Base-by-base conservation (phyloP, 1,140 invertebrate species). In the Druon quercuslanigerum region DNA sequence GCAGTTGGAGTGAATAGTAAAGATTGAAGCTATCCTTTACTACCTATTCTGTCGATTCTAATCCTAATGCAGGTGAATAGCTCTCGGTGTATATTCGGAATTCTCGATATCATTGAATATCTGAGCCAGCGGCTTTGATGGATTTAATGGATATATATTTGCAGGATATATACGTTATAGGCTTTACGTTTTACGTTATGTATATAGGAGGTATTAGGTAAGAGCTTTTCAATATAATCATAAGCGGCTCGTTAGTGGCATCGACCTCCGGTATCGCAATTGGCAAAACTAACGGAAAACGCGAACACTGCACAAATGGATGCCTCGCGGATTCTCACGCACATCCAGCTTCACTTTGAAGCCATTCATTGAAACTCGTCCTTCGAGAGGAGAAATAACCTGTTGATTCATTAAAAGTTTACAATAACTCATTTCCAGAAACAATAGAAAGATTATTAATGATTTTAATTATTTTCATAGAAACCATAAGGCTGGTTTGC, bases 271-370 rank as follows among this genome's bases (percentile, higher is more conserved):
- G 60, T 66, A 66, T 66, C 33, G 33, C 46, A 66, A 66, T 66
- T 66, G 60, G 60, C 60, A 66, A 60, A 60, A 66, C 13, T 66
- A 66, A 66, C 60, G 60, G 60, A 66, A 66, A 66, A 66, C 60
- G 60, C 60, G 60, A 66, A 66, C 60, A 40, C 60, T 40, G 40
- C 60, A 66, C 60, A 66, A 66, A 66, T 66, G 60, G 60, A n/a
- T n/a, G 14, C 60, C 33, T 66, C 60, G 60, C 60, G 60, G 60
- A 40, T 66, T 66, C 60, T 66, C 60, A 66, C 60, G 60, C 60
- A 66, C 25, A 66, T 66, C 25, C 60, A 66, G 60, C 25, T n/a
- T 66, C 60, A 20, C 60, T 66, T 66, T 8, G 40, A 8, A 66
- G 46, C 60, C 60, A 66, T 66, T 66, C 20, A 66, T 66, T 66